Conservation (phyloP, 2,797 vertebrate genomes). For the Peromyscus nudipes region DNA sequence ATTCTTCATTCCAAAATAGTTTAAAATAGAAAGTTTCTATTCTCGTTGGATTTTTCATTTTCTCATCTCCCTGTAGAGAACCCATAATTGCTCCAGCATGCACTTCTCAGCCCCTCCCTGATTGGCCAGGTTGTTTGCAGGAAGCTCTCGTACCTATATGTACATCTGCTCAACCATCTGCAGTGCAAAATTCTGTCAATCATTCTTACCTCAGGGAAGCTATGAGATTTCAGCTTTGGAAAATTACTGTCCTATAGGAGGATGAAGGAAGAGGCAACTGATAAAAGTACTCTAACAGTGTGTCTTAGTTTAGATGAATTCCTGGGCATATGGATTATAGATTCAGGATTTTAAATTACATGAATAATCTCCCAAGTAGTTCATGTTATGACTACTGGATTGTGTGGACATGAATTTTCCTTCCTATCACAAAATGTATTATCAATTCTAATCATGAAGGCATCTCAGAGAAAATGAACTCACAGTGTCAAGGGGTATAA, state of each 20-base stretch:
- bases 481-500: neutral
- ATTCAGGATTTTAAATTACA: slow-evolving; percentile 55
- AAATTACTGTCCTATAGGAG: slow-evolving; percentile 69
- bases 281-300: slow-evolving; percentile 58
- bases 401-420: neutral
- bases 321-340: neutral
- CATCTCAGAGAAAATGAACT: slow-evolving; percentile 59
- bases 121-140: slow-evolving; percentile 49
- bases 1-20: slow-evolving; percentile 53
- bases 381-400: slow-evolving; percentile 40
- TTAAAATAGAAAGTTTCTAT: slow-evolving; percentile 54
- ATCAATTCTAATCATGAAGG: slow-evolving; percentile 18
- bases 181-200: slow-evolving; percentile 71
- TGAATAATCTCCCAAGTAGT: slow-evolving; percentile 41
- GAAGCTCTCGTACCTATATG: slow-evolving; percentile 55
- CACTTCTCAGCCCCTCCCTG: slow-evolving; percentile 15
- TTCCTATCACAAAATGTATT: neutral
- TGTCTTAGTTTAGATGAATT: slow-evolving; percentile 60
- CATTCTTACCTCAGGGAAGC: slow-evolving; percentile 78
- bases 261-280: slow-evolving; percentile 55
- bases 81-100: slow-evolving; percentile 47
- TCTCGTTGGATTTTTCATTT: neutral
- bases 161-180: slow-evolving; percentile 80
- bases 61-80: slow-evolving; percentile 57
- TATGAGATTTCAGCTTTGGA: slow-evolving; percentile 68